phyloP scores from a whole-genome alignment of 2,113 vertebrate genomes.

The Xiphophorus maculatus region DNA sequence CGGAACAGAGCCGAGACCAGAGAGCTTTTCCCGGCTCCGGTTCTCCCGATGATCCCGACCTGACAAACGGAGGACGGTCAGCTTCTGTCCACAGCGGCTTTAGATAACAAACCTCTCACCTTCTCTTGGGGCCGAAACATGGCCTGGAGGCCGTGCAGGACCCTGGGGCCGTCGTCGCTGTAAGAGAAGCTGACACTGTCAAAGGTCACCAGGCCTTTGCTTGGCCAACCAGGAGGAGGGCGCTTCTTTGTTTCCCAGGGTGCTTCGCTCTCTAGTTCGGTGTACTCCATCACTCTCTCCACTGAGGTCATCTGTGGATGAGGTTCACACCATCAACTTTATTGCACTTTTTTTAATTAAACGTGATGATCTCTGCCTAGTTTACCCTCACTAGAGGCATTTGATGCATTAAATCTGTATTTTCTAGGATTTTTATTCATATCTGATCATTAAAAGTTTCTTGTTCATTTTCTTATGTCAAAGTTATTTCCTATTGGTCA shows the following conservation, averaged over 20 bases:
- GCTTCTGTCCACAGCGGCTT: not conserved
- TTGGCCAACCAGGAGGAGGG: slow-evolving; percentile 89
- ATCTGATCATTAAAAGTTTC: too few relatives aligned
- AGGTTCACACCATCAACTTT: not conserved
- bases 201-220: slow-evolving; percentile 86
- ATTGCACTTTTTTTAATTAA: not conserved
- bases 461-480: too few relatives aligned
- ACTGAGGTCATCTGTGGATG: slow-evolving; percentile 93
- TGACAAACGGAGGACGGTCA: slow-evolving; percentile 38
- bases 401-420: too few relatives aligned
- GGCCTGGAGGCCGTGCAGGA: slow-evolving; percentile 87
- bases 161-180: slow-evolving; percentile 82
- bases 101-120: slow-evolving; percentile 68
- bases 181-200: slow-evolving; percentile 92
- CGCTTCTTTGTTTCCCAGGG: slow-evolving; percentile 87
- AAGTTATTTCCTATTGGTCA: too few relatives aligned
- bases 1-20: slow-evolving; percentile 94
- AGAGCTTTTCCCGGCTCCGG: slow-evolving; percentile 94
- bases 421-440: too few relatives aligned
- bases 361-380: not conserved
- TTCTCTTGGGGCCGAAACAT: slow-evolving; percentile 89
- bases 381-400: too few relatives aligned
- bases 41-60: slow-evolving; percentile 95
- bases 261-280: slow-evolving; percentile 91
- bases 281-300: slow-evolving; percentile 93